Base-by-base conservation (phyloP, 2,113 vertebrate genomes). In the Ancistrus triradiatus region DNA sequence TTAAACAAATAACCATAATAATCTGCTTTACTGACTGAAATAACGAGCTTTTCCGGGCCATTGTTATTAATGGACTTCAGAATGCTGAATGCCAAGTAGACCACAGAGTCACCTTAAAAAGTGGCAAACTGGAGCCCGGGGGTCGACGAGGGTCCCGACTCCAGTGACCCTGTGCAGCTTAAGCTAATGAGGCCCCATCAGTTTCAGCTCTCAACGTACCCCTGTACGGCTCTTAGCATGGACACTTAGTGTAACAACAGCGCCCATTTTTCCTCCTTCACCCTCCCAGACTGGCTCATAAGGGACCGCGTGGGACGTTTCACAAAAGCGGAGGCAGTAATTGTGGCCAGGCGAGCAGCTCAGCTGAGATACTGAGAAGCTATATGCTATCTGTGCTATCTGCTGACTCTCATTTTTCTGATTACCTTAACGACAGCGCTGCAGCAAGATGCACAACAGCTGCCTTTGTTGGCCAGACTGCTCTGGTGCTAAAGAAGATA, bases 1-100 rank as follows among this genome's bases (percentile, higher is more conserved):
- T 86, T 85, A 80, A 82, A 87, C 82, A 87, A 87, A 86, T 84
- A 86, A 83, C 68, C 63, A 59, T 75, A 85, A 84, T 85, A 83
- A 84, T 80, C 71, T 72, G 77, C 77, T 72, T 75, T 80, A 73
- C 74, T 47, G 77, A 76, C 52, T 47, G 50, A 66, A 80, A 69
- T 70, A 28, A 71, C 67, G 55, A 80, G 81, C 82, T 82, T 81
- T 83, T 83, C 80, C 81, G 72, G 63, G 63, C 31, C 13, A 18
- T 22, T 24, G n/a, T 82, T 74, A 81, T 81, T 80, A 82, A 78
- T 73, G 74, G 61, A 79, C 37, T 18, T 49, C 57, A 63, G 68
- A 70, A 79, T 77, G 81, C 78, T 83, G 75, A 86, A 83, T 56
- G 78, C 80, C 66, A 1, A 7, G 75, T 72, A 33, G 38, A 35